Base-by-base conservation (phyloP, 2,888 invertebrate species). In the Platycnemis pennipes region DNA sequence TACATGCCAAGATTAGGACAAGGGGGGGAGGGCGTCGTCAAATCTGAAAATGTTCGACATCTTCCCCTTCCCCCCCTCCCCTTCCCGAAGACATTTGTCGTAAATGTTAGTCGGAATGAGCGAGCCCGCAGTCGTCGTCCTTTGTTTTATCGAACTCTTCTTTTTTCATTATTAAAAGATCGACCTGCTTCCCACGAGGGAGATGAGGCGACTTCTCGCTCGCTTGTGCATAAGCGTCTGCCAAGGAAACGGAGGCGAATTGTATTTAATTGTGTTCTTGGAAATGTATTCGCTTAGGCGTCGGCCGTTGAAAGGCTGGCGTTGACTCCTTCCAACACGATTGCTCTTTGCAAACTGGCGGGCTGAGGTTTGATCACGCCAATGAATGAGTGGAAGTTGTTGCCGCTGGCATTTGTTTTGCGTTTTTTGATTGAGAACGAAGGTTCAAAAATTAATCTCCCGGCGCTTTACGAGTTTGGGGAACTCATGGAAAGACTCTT, bases 1-100 rank as follows among this genome's bases (percentile, higher is more conserved):
- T 56, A 94, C 94, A 77, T 94, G 44, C 53, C 69, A 95, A 94
- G 49, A 89, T 94, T 94, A 94, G 85, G 94, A 94, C 86, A 77
- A 53, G 94, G 77, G 77, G 94, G 37, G 77, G 77, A 37, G 11
- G 77, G 37, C 26, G 37, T 1, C 31, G 31, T 77, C 77, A 37
- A 77, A 94, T 94, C 94, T 94, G 94, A 44, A 69, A 53, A 49
- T 94, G 91, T 94, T 94, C 77, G 94, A 94, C 94, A 94, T 94
- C 69, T 88, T 94, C 95, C 94, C 37, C 46, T 46, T 94, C 69
- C 86, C 89, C 45, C 94, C 44, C 94, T 45, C 85, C 88, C 69
- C 37, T 94, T 42, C 69, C 63, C 53, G 37, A 37, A 45, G 89
- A 85, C 56, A 94, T 88, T 89, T 42, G 94, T 56, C 86, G 56